Percentiles rank a stretch among this genome's conserved stretches.
Evolutionary conservation across 2,888 invertebrate species (phyloP).

Genomic region (Pristionchus fissidentatus): DNA sequence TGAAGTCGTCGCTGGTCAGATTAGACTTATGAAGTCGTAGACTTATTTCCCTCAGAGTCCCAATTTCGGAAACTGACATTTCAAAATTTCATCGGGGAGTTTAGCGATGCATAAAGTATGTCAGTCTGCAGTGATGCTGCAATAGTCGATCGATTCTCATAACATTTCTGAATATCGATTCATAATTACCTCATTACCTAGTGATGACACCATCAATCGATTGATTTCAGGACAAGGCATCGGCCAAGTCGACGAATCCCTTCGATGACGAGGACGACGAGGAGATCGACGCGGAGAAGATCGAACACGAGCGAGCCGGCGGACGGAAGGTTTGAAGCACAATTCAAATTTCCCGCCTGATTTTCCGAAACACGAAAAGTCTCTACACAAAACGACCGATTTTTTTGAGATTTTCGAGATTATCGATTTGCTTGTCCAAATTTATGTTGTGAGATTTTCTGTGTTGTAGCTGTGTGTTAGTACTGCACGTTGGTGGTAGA

Average conservation of each 20-base stretch:
- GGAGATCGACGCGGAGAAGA: constrained; percentile 50
- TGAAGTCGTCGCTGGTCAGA: no score
- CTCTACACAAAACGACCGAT: no score
- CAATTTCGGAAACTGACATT: no score
- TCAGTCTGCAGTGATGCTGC: no score
- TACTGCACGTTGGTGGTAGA: neutral
- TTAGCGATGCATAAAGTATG: no score
- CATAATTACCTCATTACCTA: no score
- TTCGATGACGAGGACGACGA: constrained; percentile 64
- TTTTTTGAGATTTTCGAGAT: no score
- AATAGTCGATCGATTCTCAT: neutral
- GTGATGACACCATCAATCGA: neutral
- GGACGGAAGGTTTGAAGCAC: constrained; percentile 29
- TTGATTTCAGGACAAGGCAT: constrained; percentile 8
- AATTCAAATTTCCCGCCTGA: neutral
- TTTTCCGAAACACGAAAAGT: no score
- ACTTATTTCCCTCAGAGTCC: no score
- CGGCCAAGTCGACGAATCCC: constrained; percentile 61
- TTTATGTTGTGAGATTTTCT: constrained; percentile 5
- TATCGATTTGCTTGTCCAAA: no score
- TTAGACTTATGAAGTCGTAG: no score
- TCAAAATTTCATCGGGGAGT: no score
- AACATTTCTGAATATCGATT: neutral
- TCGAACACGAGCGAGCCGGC: constrained; percentile 2
- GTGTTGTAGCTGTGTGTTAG: constrained; percentile 31